Evolutionary conservation across 2,888 invertebrate genomes (phyloP), one percentile per base, ranked within the genome.

Genomic region (Tetrapedia diversipes): DNA sequence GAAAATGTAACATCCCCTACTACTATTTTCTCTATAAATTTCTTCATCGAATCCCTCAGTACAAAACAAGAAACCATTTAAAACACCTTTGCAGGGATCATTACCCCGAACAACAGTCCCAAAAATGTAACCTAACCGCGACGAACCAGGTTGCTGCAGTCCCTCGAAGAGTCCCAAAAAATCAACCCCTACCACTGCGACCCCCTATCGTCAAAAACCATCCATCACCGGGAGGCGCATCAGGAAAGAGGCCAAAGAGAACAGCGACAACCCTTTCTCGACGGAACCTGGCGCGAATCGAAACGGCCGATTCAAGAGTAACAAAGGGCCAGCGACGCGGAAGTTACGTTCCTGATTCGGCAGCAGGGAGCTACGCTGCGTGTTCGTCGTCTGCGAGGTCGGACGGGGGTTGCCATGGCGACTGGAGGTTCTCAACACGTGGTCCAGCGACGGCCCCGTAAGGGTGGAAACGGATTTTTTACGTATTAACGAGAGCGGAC

Each of bases 391-490:
- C 87, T 85, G 87, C 82, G 85, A 81, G 83, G 78, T 81, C 82
- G 70, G 86, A 85, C 80, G 88, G 90, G 90, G 87, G 90, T 91
- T 91, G 86, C 90, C 84, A 90, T 91, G 90, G 83, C 81, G 82
- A 91, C 88, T 80, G 87, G 78, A 86, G 90, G 90, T 91, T 91
- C 90, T 90, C 90, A 88, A 90, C 90, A 91, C 90, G 90, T 91
- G 90, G 90, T 89, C 86, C 87, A 61, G 75, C 71, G 66, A 22
- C 47, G 61, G 66, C 61, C 60, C 57, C 64, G 83, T 49, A 67
- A 71, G 77, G 82, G 76, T 60, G 68, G 27, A 45, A 76, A 54
- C 64, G 85, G 77, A 81, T 82, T 87, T 89, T 90, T 90, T 90
- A 90, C 87, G 89, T 90, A 90, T 91, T 91, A 91, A 90, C 89